Evolutionary conservation across 2,888 invertebrate genomes (phyloP), one percentile per base, ranked within the genome.

Genomic region (Platycnemis pennipes): DNA sequence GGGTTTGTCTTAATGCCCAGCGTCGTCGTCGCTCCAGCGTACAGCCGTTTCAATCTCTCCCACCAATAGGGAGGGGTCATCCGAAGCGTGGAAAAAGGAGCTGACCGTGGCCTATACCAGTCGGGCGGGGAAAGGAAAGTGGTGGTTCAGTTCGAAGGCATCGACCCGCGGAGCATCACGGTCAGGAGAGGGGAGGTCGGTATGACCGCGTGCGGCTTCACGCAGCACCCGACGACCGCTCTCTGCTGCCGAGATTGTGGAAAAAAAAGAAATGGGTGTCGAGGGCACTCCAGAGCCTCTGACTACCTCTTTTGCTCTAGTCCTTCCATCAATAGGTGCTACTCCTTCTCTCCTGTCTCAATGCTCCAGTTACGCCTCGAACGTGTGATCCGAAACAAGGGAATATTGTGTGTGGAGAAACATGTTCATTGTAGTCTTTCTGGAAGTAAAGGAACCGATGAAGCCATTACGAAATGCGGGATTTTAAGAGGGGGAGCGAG

Each of bases 21-120:
- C 37, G 13, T 26, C 31, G 31, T 77, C 77, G 31, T 37, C 31
- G 37, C 8, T 37, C 77, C 77, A 11, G 77, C 77, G 22, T 77
- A 11, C 37, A 37, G 37, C 77, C 77, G 13, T 37, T 77, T 11
- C 37, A 22, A n/a, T n/a, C 63, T 63, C 63, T 22, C 63, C n/a
- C 37, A 2, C 13, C 13, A 31, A 5, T 37, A 13, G 77, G 37
- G 77, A 19, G 77, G 77, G 77, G 31, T 37, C 31, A 37, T 37
- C 37, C 31, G 31, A 37, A 37, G 31, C 31, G 37, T 31, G 37
- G 77, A 37, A 77, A 77, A 77, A 77, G 77, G 77, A 77, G 77
- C 26, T 77, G 77, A 13, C 77, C 77, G 77, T 77, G 77, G 77
- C 77, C 77, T 77, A 77, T 77, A 77, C 37, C 77, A 37, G 37